Conservation (phyloP, 2,888 invertebrate genomes). For the Hemicrepidius hirtus region DNA sequence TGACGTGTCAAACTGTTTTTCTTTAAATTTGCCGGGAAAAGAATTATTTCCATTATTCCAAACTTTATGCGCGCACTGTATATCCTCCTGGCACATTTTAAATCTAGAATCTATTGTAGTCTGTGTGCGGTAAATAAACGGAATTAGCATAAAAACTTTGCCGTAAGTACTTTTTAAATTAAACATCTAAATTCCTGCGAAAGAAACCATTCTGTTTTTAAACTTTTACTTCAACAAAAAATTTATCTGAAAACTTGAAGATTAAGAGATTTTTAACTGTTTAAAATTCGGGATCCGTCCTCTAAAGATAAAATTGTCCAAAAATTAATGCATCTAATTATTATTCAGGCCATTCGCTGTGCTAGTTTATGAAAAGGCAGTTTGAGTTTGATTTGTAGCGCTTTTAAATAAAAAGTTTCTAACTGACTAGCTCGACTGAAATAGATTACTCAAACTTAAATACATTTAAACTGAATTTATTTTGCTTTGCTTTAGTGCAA, state of each 20-base stretch:
- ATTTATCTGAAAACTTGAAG: slow-evolving; percentile 21
- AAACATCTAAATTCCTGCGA: slow-evolving; percentile 26
- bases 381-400: slow-evolving; percentile 41
- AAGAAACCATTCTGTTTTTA: slow-evolving; percentile 1
- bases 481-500: slow-evolving; percentile 47
- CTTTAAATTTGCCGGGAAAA: too few relatives aligned
- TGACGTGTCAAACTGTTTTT: too few relatives aligned
- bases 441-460: slow-evolving; percentile 41
- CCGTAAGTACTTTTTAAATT: slow-evolving; percentile 2
- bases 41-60: too few relatives aligned
- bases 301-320: slow-evolving; percentile 38
- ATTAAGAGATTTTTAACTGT: slow-evolving; percentile 29
- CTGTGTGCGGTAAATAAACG: slow-evolving; percentile 8
- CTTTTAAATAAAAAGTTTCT: slow-evolving; percentile 31
- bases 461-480: slow-evolving; percentile 43
- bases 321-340: slow-evolving; percentile 42
- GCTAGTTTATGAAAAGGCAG: slow-evolving; percentile 31
- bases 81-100: too few relatives aligned
- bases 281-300: slow-evolving; percentile 35
- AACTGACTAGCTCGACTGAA: slow-evolving; percentile 26
- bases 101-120: neutral
- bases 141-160: slow-evolving; percentile 3
- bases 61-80: too few relatives aligned
- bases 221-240: slow-evolving; percentile 24
- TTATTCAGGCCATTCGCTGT: slow-evolving; percentile 25